A percentile compares a stretch with the other conserved stretches of the same genome.
Evolutionary conservation across 2,113 vertebrate genomes (phyloP).

Genomic region (Addax nasomaculatus): DNA sequence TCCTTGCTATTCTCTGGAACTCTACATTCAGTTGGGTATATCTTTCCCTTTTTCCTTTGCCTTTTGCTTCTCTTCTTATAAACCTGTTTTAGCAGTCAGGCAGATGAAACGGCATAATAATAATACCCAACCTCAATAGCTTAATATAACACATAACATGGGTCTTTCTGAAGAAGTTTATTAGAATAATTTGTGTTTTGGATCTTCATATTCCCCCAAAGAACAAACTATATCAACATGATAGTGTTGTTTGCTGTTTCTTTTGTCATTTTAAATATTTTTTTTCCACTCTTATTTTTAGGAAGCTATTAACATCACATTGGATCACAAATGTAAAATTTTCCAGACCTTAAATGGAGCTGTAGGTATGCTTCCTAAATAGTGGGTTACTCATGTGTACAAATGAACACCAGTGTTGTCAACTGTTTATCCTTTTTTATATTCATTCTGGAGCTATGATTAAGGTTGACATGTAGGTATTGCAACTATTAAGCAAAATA

Average conservation of each 20-base stretch:
- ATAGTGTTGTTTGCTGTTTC: not conserved
- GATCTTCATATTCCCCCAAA: not conserved
- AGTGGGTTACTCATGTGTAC: not conserved
- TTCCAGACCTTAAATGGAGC: slow-evolving; percentile 97
- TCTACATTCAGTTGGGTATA: not conserved
- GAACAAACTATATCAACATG: not conserved
- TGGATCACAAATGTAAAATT: slow-evolving; percentile 97
- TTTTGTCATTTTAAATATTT: slow-evolving; percentile 5
- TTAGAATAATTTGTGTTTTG: not conserved
- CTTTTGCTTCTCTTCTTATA: not conserved
- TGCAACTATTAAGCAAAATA: not conserved
- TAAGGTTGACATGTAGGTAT: not conserved
- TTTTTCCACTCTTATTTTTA: slow-evolving; percentile 73
- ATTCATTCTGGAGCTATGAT: not conserved
- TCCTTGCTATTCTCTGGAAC: not conserved
- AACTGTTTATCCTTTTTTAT: not conserved
- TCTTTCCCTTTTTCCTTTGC: not conserved
- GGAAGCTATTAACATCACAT: slow-evolving; percentile 91
- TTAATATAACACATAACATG: not conserved
- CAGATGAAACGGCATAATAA: not conserved
- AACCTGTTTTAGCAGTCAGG: not conserved
- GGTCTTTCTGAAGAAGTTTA: not conserved
- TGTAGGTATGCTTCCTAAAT: slow-evolving; percentile 84
- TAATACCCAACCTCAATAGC: not conserved
- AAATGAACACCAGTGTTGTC: not conserved